Percentiles rank a stretch among this genome's conserved stretches.
Conservation (phyloP, 2,797 vertebrate species). For the Pantherophis vulpinus region DNA sequence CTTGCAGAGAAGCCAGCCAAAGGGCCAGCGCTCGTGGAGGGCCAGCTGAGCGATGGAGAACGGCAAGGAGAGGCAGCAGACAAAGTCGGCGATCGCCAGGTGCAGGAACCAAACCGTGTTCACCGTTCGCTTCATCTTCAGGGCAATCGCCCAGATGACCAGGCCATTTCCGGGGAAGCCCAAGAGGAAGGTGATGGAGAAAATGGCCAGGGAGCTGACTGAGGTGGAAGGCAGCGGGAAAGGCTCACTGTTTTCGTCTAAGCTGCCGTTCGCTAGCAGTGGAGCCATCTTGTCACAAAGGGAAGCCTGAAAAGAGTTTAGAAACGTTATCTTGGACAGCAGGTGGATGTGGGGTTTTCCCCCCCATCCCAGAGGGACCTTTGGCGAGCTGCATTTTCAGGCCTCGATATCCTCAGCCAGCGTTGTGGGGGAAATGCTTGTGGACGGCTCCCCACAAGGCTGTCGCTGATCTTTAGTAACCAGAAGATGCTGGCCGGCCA, state of each 20-base stretch:
- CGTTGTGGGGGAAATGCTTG: not conserved
- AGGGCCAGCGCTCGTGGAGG: conserved; percentile 72
- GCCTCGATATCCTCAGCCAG: not conserved
- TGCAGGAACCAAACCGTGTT: conserved; percentile 80
- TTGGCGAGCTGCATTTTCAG: not conserved
- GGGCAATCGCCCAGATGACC: conserved; percentile 78
- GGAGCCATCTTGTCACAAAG: conserved; percentile 49
- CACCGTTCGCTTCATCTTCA: conserved; percentile 78
- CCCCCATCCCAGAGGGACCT: not conserved
- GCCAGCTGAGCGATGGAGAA: conserved; percentile 70
- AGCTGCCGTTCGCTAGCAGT: conserved; percentile 43
- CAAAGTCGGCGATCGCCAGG: conserved; percentile 76
- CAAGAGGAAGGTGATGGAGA: conserved; percentile 67
- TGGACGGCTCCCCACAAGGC: not conserved
- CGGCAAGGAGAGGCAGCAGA: conserved; percentile 77
- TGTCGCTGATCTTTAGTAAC: no score
- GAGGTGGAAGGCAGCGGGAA: not conserved
- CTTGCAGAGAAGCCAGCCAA: conserved; percentile 76
- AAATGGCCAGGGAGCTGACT: conserved; percentile 62
- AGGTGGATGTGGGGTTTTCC: not conserved
- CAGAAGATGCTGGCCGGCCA: not conserved
- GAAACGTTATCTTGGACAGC: not conserved
- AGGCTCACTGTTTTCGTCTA: not conserved
- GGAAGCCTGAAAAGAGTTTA: conserved; percentile 31
- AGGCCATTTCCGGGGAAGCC: conserved; percentile 78